phyloP scores from a whole-genome alignment of 30 jellyfish, hydroid and myxozoan genomes.

The Hydra vulgaris region DNA sequence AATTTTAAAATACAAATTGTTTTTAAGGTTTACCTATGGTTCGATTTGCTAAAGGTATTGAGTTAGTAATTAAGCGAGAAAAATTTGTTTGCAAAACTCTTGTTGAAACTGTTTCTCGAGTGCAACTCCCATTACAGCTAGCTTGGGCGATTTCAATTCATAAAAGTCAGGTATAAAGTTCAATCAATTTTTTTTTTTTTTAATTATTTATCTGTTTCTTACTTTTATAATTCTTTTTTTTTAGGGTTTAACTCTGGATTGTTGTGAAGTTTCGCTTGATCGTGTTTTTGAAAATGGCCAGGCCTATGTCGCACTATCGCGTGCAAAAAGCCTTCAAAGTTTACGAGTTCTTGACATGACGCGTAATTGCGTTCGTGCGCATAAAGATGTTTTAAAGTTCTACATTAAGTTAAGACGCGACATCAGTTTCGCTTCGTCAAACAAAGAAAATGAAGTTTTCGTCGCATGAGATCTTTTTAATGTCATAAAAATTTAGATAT shows the following conservation, averaged over 20 bases:
- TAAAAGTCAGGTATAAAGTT: conserved; percentile 70
- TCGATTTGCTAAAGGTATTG: conserved; percentile 42
- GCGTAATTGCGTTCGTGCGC: conserved; percentile 56
- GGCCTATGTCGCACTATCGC: conserved; percentile 90
- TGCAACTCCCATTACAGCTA: conserved; percentile 58
- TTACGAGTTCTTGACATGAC: conserved; percentile 54
- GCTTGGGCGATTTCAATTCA: conserved; percentile 98
- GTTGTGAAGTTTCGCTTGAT: conserved; percentile 83
- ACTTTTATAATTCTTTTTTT: not conserved
- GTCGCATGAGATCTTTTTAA: no score
- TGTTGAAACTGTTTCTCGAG: conserved; percentile 45
- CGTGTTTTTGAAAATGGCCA: conserved; percentile 89
- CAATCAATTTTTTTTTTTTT: no score
- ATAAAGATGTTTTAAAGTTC: conserved; percentile 56
- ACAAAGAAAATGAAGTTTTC: not conserved
- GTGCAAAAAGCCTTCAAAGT: conserved; percentile 78
- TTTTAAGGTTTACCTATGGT: conserved; percentile 58
- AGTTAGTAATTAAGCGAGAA: conserved; percentile 45
- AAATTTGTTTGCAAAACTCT: conserved; percentile 34
- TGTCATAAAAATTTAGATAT: no score
- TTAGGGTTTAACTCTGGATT: conserved; percentile 88
- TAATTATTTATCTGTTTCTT: no score
- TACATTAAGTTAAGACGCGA: conserved; percentile 59
- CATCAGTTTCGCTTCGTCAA: conserved; percentile 22
- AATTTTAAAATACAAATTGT: no score